Evolutionary conservation across 2,113 vertebrate species (phyloP), one percentile per base, ranked within the genome.

Genomic region (Cavia porcellus): DNA sequence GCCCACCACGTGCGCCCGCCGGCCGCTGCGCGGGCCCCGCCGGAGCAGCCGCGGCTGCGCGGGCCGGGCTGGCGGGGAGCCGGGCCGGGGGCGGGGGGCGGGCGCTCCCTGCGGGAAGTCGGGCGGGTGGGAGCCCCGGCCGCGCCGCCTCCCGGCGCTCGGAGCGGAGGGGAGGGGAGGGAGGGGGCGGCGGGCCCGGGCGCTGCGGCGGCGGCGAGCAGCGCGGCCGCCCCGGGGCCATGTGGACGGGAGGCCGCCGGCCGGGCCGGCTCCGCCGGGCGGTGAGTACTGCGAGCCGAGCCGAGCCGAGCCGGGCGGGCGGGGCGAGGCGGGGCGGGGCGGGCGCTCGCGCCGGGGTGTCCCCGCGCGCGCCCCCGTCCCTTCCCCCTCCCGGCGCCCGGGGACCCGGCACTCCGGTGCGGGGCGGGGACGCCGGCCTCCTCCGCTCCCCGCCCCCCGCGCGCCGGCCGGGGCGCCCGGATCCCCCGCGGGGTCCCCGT

Each of bases 11-110:
- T 50, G 97, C 95, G 94, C 87, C 87, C 64, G 62, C 61, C 82
- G 90, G 91, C 85, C 55, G 96, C 96, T 20, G 96, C 77, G 19
- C 88, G 55, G 92, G 94, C 61, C 32, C 89, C 42, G 93, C 86
- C 2, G 90, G 45, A 50, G n/a, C 97, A 79, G 97, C 77, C 97
- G 97, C 97, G 97, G 97, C 97, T 98, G 97, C 97, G 97, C 97
- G 97, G 96, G 97, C 96, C 38, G 89, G 97, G 92, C 97, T 97
- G 97, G 97, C 97, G 95, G 96, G 97, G 92, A 96, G 97, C 97
- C 97, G 96, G 96, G 97, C 97, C 86, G 97, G 97, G 97, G 97
- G 96, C 96, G 96, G 96, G 96, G 97, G 97, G 96, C 96, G 96
- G 97, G 96, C 97, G 97, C 96, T 96, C 96, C 96, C 96, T 88